Conservation (phyloP, 2,888 invertebrate genomes). For the Macrosiphum euphorbiae region DNA sequence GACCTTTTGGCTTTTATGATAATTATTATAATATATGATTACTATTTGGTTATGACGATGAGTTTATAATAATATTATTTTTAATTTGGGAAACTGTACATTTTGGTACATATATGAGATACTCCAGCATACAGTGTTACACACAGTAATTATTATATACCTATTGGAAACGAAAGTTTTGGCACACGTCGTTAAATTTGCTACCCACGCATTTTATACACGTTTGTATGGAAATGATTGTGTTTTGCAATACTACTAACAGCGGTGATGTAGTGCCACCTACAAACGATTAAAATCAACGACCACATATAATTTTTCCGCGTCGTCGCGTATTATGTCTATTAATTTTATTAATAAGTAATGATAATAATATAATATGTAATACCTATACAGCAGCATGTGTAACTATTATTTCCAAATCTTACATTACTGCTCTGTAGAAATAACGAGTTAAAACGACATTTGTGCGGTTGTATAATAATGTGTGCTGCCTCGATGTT, state of each 20-base stretch:
- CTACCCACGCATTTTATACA: not conserved
- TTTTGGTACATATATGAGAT: too few relatives aligned
- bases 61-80: too few relatives aligned
- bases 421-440: not conserved
- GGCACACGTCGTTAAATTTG: not conserved
- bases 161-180: not conserved
- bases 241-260: not conserved
- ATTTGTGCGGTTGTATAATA: not conserved
- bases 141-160: not conserved
- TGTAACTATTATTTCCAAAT: not conserved
- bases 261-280: not conserved
- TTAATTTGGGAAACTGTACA: too few relatives aligned
- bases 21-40: too few relatives aligned
- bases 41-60: too few relatives aligned
- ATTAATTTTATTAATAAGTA: not conserved
- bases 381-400: too few relatives aligned
- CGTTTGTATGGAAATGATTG: not conserved
- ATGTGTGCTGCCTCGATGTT: not conserved
- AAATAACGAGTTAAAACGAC: not conserved
- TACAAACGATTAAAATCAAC: not conserved
- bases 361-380: not conserved
- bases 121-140: not conserved
- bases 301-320: too few relatives aligned
- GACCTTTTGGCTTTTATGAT: too few relatives aligned
- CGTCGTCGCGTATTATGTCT: not conserved